These are phyloP conservation scores for Syritta pipiens DNA, from an alignment of 2,888 invertebrate species.

Conservation along the genomic window DNA sequence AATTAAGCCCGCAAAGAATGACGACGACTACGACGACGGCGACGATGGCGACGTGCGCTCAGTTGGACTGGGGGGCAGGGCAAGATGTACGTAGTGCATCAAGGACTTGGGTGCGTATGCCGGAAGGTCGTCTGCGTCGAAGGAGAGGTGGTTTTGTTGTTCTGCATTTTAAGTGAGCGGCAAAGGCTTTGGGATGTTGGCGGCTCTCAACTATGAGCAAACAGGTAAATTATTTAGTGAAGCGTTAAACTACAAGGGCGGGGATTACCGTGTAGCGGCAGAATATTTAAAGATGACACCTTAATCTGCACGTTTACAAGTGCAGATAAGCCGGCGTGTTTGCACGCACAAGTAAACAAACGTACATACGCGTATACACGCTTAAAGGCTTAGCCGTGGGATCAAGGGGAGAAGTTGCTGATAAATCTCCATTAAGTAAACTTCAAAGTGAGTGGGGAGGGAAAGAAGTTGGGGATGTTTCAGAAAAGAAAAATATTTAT, in stretches of 20 bases:
- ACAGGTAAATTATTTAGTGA: conserved; percentile 56
- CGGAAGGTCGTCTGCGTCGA: conserved; percentile 34
- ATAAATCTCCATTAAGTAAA: not conserved
- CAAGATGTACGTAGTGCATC: conserved; percentile 27
- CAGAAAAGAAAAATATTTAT: not conserved
- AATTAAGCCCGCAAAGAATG: conserved; percentile 76
- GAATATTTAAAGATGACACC: conserved; percentile 47
- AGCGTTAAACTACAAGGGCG: conserved; percentile 28
- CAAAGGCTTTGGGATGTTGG: conserved; percentile 28
- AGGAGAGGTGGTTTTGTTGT: conserved; percentile 38
- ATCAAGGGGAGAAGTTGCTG: not conserved
- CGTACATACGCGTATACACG: not conserved
- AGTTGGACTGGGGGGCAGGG: no score
- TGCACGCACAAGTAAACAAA: conserved; percentile 3
- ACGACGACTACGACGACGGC: conserved; percentile 28
- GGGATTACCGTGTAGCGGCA: conserved; percentile 37
- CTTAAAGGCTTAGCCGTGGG: not conserved
- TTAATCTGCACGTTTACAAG: conserved; percentile 48
- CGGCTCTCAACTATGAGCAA: conserved; percentile 38
- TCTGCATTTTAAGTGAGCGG: conserved; percentile 57
- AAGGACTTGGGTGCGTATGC: conserved; percentile 55
- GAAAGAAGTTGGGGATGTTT: no score
- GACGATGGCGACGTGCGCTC: not conserved
- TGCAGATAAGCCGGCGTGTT: conserved; percentile 31
- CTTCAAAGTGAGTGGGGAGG: not conserved